phyloP scores from a whole-genome alignment of 92 coral and sea anemone genomes.

The Chrysogorgia sp. region DNA sequence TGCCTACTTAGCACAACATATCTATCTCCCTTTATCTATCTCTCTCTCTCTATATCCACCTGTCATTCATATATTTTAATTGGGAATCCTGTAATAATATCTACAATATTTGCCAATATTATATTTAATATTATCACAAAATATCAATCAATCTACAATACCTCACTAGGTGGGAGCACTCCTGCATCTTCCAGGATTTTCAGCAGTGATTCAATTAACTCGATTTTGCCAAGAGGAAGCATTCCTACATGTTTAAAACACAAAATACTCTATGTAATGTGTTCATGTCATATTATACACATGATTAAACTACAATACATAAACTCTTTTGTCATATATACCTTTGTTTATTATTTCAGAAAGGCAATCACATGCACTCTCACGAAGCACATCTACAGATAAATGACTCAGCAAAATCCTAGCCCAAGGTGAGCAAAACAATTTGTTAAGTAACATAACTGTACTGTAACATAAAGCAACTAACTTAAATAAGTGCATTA shows the following conservation, averaged over 20 bases:
- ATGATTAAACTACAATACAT: neutral
- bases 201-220: slow-evolving; percentile 81
- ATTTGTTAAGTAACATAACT: neutral
- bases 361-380: slow-evolving; percentile 95
- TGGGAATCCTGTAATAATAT: too few species aligned
- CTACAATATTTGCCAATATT: too few species aligned
- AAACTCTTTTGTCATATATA: neutral
- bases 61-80: too few species aligned
- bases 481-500: neutral
- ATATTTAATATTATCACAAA: too few species aligned
- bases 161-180: slow-evolving; percentile 73
- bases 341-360: slow-evolving; percentile 92
- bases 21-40: too few species aligned
- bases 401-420: slow-evolving; percentile 73
- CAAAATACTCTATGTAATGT: neutral
- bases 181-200: slow-evolving; percentile 80
- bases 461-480: neutral
- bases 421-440: neutral
- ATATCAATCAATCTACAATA: slow-evolving; percentile 14
- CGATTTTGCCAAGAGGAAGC: slow-evolving; percentile 92
- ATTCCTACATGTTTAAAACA: slow-evolving; percentile 52
- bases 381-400: slow-evolving; percentile 84
- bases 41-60: too few species aligned
- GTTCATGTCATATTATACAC: neutral
- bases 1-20: too few species aligned